Evolutionary conservation across 2,113 vertebrate species (phyloP), one percentile per base, ranked within the genome.

Genomic region (Puntigrus tetrazona): DNA sequence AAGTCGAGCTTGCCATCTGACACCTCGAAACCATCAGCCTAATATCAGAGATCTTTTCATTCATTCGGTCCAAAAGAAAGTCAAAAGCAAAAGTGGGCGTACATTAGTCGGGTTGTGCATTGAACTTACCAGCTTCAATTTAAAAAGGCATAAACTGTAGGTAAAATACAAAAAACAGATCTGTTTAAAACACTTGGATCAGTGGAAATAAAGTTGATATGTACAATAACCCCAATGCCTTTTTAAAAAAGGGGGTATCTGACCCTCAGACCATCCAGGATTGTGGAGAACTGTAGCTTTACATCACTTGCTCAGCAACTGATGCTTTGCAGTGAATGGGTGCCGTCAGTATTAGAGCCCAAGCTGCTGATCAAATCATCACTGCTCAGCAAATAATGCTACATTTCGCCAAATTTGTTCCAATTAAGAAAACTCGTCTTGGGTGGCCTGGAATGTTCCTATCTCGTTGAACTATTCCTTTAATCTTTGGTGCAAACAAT

Each of bases 1-100:
- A 69, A 63, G 81, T 76, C 38, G 22, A 31, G 41, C n/a, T 57
- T 29, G 74, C 38, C 75, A 36, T 47, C 16, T 76, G 74, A 76
- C 45, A 34, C 31, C 61, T 31, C 14, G 59, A 31, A 89, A 76
- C 69, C 50, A 77, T 85, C 16, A 20, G 7, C n/a, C 47, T 20
- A 13, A 57, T 11, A 38, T 55, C 45, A 82, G n/a, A 25, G 22
- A 18, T 27, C 31, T 57, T 22, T 52, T 57, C 7, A 57, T 55
- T 36, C 22, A n/a, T 29, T 73, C 6, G 59, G 1, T 73, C 34
- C n/a, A n/a, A 27, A 52, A 34, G 22, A 47, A 69, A n/a, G 43
- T 11, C 9, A 18, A n/a, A 2, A 22, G 45, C 27, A 65, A 4
- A 52, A n/a, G 3, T 52, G 31, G 43, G 11, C n/a, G 20, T 75